Evolutionary conservation across 2,113 vertebrate genomes (phyloP), one percentile per base, ranked within the genome.

Genomic region (Eonycteris spelaea): DNA sequence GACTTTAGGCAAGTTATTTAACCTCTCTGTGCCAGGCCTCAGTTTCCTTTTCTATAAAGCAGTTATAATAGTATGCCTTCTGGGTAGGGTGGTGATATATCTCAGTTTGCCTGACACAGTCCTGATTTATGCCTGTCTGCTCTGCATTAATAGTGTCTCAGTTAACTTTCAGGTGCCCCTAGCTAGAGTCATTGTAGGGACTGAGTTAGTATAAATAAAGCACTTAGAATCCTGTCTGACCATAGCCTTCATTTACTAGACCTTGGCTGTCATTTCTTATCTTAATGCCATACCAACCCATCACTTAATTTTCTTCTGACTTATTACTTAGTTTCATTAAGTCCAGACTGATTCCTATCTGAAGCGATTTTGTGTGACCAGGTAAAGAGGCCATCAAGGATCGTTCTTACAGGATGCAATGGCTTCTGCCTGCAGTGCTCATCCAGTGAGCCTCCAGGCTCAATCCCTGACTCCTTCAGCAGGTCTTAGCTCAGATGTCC

Each of bases 261-360:
- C n/a, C 2, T 61, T 13, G 48, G 15, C 35, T 67, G 19, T 40
- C 16, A 14, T 63, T 73, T 86, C 43, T 78, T 90, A 22, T 35
- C 26, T 53, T 5, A 82, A 15, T 4, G 15, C 40, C 35, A 33
- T 67, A 19, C 63, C 57, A 90, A 73, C 35, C 63, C 22, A 48
- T 95, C 90, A 83, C 73, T 95, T 53, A 22, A 43, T 86, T 95
- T 96, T 85, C 67, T 67, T 91, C 48, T 68, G 53, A 45, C 53
- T 59, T 9, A 6, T 90, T 82, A 10, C 19, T 83, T 94, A n/a
- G 14, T 88, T 85, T 86, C 91, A 38, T 28, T 18, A n/a, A 68
- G 48, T 68, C 82, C 57, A 57, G 93, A 33, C 89, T 86, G 77
- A 48, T 85, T 83, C 12, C 2, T 51, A 5, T 51, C 53, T 63